phyloP scores from a whole-genome alignment of 1,140 invertebrate species.

The Mycetomoellerius zeteki region DNA sequence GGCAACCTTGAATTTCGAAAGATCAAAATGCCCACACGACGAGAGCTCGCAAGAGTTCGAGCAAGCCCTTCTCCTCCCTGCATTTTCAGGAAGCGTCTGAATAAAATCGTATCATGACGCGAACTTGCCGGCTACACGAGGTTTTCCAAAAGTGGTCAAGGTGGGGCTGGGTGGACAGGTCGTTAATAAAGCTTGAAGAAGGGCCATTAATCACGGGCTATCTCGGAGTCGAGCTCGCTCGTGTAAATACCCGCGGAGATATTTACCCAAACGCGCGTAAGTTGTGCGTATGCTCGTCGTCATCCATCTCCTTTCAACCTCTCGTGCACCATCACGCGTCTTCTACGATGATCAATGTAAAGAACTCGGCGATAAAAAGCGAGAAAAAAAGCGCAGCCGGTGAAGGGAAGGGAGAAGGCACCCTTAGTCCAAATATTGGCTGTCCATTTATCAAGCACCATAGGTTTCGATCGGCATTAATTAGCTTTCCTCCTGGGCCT shows the following conservation, averaged over 20 bases:
- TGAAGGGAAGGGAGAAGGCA: constrained; percentile 26
- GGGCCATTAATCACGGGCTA: constrained; percentile 83
- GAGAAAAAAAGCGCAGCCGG: constrained; percentile 43
- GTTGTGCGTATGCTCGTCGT: constrained; percentile 53
- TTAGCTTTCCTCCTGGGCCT: constrained; percentile 74
- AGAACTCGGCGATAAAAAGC: constrained; percentile 56
- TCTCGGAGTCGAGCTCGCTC: constrained; percentile 72
- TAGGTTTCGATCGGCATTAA: constrained; percentile 77
- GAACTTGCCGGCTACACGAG: constrained; percentile 39
- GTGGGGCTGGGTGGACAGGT: constrained; percentile 63
- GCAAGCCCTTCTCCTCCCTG: neutral
- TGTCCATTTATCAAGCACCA: constrained; percentile 80
- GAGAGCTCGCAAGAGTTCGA: neutral
- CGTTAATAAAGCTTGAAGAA: constrained; percentile 83
- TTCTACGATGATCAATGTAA: constrained; percentile 58
- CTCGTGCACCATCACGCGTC: constrained; percentile 36
- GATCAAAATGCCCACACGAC: neutral
- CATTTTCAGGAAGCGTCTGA: constrained; percentile 42
- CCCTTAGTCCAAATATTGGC: constrained; percentile 83
- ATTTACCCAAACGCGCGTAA: constrained; percentile 77
- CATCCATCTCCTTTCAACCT: constrained; percentile 36
- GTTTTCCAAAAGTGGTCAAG: constrained; percentile 67
- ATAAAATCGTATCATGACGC: constrained; percentile 54
- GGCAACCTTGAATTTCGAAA: neutral
- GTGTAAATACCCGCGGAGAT: constrained; percentile 79